These are phyloP conservation scores for Drosophila anceps DNA, from an alignment of 2,888 invertebrate genomes.

Conservation along the genomic window DNA sequence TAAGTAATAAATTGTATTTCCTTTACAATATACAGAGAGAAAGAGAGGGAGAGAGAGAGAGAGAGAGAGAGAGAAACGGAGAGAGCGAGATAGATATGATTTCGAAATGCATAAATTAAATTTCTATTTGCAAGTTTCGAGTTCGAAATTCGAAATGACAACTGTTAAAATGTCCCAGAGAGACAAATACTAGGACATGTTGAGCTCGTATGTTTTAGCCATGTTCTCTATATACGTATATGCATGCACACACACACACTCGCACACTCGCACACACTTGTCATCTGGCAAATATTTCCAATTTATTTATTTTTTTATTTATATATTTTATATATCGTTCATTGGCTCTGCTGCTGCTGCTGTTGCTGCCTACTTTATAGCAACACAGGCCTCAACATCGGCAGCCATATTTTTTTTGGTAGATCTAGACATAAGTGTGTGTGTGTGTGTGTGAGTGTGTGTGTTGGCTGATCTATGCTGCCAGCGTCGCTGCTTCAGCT, in stretches of 20 bases:
- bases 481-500: constrained; percentile 38
- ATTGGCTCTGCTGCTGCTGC: constrained; percentile 63
- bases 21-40: constrained; percentile 36
- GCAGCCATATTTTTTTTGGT: constrained; percentile 66
- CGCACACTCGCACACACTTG: constrained; percentile 30
- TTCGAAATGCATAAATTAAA: constrained; percentile 41
- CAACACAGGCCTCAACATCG: constrained; percentile 38
- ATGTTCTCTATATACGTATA: constrained; percentile 25
- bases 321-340: constrained; percentile 70
- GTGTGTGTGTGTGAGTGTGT: constrained; percentile 23
- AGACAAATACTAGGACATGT: constrained; percentile 35
- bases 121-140: constrained; percentile 72
- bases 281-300: constrained; percentile 73
- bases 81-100: constrained; percentile 4
- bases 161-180: constrained; percentile 64
- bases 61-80: background rate
- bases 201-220: constrained; percentile 26
- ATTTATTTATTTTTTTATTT: constrained; percentile 68
- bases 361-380: constrained; percentile 58
- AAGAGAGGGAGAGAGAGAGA: background rate
- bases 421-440: constrained; percentile 45
- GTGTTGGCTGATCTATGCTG: constrained; percentile 62
- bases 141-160: constrained; percentile 74
- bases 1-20: constrained; percentile 76
- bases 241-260: background rate